These are phyloP conservation scores for Hyles vespertilio DNA, from an alignment of 1,140 invertebrate genomes.

Conservation along the genomic window DNA sequence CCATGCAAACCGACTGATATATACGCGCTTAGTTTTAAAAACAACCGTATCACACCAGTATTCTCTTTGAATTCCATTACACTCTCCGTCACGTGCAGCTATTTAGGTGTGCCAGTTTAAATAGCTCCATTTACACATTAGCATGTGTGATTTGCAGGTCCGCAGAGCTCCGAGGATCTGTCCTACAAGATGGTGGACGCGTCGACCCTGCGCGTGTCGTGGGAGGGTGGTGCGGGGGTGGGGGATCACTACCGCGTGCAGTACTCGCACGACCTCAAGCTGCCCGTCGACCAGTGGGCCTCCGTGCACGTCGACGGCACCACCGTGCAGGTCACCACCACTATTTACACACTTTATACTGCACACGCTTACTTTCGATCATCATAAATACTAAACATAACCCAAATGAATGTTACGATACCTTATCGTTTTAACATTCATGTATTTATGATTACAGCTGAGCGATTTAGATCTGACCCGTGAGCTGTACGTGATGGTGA, in stretches of 20 bases:
- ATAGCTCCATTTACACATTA: too few relatives aligned
- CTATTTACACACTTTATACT: background rate
- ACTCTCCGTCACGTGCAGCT: too few relatives aligned
- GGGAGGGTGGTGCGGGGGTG: conserved; percentile 27
- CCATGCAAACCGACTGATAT: background rate
- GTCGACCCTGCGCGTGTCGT: conserved; percentile 36
- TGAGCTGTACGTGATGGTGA: conserved; percentile 53
- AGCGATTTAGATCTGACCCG: conserved; percentile 31
- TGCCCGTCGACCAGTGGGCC: conserved; percentile 50
- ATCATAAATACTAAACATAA: background rate
- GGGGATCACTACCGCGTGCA: conserved; percentile 43
- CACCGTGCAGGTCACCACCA: conserved; percentile 37
- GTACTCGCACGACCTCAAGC: conserved; percentile 38
- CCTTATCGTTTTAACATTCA: background rate
- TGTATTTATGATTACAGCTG: conserved; percentile 26
- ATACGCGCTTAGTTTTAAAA: too few relatives aligned
- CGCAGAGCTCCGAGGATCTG: conserved; percentile 35
- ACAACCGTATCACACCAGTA: too few relatives aligned
- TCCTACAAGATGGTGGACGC: conserved; percentile 41
- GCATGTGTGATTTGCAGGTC: conserved; percentile 18
- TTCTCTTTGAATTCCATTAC: too few relatives aligned
- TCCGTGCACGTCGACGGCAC: conserved; percentile 34
- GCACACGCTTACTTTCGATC: background rate
- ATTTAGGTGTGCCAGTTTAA: too few relatives aligned
- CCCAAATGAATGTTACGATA: background rate